Percentiles rank a stretch among this genome's conserved stretches.
Conservation (phyloP, 2,113 vertebrate genomes). For the Motacilla tschutschensis region DNA sequence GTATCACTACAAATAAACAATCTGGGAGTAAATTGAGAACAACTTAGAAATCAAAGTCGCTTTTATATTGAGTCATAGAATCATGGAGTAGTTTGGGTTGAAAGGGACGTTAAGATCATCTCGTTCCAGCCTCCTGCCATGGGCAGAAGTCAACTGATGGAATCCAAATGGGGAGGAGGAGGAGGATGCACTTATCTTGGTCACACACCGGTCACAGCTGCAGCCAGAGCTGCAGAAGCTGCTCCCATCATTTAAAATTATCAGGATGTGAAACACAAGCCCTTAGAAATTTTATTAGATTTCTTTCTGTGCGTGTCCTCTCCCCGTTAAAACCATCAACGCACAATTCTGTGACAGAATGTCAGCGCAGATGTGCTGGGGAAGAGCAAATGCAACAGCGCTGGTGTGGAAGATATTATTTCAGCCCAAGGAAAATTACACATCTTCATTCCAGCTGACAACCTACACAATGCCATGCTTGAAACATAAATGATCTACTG, state of each 20-base stretch:
- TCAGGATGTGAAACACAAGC: neutral
- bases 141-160: neutral
- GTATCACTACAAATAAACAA: neutral
- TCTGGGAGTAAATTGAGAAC: neutral
- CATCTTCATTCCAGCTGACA: constrained; percentile 52
- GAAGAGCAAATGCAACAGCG: constrained; percentile 15
- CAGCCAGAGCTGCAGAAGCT: neutral
- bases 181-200: accelerated
- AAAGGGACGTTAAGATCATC: neutral
- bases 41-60: neutral
- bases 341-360: neutral
- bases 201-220: accelerated
- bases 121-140: neutral
- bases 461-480: constrained; percentile 50
- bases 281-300: neutral
- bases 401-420: neutral
- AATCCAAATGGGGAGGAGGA: accelerated
- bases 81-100: neutral
- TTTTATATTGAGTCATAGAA: neutral
- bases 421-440: constrained; percentile 49
- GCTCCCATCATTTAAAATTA: neutral
- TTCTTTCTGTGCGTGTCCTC: neutral
- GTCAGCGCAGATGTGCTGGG: neutral
- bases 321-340: neutral
- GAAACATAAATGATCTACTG: constrained; percentile 25